Evolutionary conservation across 2,797 vertebrate species (phyloP).

Genomic region (Argya squamiceps): DNA sequence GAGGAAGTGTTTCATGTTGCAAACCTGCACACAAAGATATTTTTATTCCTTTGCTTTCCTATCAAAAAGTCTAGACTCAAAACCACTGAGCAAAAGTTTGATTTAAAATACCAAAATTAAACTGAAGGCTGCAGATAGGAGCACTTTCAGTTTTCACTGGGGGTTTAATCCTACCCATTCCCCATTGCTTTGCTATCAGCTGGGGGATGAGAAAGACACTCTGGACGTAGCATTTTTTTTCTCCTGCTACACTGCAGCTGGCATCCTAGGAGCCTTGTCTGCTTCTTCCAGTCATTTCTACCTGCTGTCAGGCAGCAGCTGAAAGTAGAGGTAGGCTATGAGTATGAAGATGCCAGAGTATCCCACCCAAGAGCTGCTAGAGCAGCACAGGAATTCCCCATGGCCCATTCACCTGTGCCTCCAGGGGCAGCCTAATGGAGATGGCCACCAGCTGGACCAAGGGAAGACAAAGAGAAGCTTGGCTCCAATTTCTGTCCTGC

Average conservation of each 20-base stretch:
- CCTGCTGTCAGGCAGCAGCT: not conserved
- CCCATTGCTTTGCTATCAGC: not conserved
- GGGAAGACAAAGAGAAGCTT: not conserved
- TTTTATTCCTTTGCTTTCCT: slow-evolving; percentile 25
- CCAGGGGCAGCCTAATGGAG: fast-evolving
- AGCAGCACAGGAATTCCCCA: not conserved
- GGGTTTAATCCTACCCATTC: not conserved
- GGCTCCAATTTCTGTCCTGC: not conserved
- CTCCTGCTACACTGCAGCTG: not conserved
- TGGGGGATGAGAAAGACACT: not conserved
- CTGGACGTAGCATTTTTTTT: fast-evolving
- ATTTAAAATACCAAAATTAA: not conserved
- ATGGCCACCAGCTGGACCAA: fast-evolving
- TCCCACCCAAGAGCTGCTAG: not conserved
- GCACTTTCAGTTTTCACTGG: not conserved
- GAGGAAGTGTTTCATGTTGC: slow-evolving; percentile 28
- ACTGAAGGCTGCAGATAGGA: not conserved
- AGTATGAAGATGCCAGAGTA: not conserved
- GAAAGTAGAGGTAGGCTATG: not conserved
- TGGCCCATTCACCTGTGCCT: fast-evolving
- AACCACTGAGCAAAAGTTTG: not conserved
- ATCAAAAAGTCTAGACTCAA: not conserved
- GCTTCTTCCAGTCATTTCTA: not conserved
- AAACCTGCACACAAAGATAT: not conserved
- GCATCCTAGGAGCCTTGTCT: not conserved